Evolutionary conservation across 2,797 vertebrate genomes (phyloP).

Genomic region (Melanotaenia pygmaea): DNA sequence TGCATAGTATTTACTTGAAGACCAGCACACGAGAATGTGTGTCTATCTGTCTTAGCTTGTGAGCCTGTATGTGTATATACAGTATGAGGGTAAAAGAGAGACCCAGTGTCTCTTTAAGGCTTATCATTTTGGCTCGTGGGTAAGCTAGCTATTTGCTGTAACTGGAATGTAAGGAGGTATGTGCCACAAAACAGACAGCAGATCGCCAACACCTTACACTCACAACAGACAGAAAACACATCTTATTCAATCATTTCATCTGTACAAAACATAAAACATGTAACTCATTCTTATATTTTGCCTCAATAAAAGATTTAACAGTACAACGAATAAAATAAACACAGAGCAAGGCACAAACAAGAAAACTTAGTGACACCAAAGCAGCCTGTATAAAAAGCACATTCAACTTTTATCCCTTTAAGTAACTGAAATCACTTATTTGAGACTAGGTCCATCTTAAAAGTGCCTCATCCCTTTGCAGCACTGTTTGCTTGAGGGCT

Average conservation of each 20-base stretch:
- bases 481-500: slow-evolving; percentile 52
- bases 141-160: slow-evolving; percentile 78
- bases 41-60: slow-evolving; percentile 27
- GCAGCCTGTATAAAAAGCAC: slow-evolving; percentile 53
- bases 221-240: slow-evolving; percentile 43
- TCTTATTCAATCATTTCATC: slow-evolving; percentile 19
- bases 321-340: background rate
- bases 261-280: background rate
- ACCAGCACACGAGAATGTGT: slow-evolving; percentile 16
- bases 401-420: slow-evolving; percentile 40
- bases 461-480: slow-evolving; percentile 49
- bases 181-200: slow-evolving; percentile 66
- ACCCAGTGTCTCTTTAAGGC: slow-evolving; percentile 74
- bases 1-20: slow-evolving; percentile 43
- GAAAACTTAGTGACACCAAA: background rate
- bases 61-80: slow-evolving; percentile 23
- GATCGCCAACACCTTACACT: slow-evolving; percentile 38
- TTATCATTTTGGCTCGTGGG: slow-evolving; percentile 76
- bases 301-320: slow-evolving; percentile 6
- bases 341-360: background rate
- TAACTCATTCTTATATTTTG: slow-evolving; percentile 4
- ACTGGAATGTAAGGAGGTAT: slow-evolving; percentile 77
- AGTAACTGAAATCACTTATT: slow-evolving; percentile 42
- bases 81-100: slow-evolving; percentile 29
- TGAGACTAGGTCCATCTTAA: slow-evolving; percentile 44